Evolutionary conservation across 2,888 invertebrate genomes (phyloP), one percentile per base, ranked within the genome.

Genomic region (Panzeria rudis): DNA sequence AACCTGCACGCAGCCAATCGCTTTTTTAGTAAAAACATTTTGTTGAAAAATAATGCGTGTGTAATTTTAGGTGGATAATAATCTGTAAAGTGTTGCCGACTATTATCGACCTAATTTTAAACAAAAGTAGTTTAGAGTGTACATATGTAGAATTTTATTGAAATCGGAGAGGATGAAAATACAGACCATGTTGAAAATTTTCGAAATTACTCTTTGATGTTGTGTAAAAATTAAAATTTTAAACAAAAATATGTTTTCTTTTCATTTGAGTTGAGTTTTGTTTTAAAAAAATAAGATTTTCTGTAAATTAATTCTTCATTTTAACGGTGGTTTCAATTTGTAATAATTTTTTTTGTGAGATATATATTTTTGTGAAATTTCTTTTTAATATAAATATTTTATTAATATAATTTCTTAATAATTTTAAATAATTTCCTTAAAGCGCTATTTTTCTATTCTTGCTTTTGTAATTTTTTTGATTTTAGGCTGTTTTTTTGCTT

Each of bases 261-360:
- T 23, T 8, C 54, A 11, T 15, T 72, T 41, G 20, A 52, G 29
- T 62, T 73, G 56, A 69, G 54, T 75, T n/a, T 32, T 20, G 5
- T 62, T 62, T 32, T 62, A 62, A 47, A 61, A 81, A 81, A 62
- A 38, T 29, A 64, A 50, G 29, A 54, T 3, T 77, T 83, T 56
- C 72, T 77, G 80, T 83, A 80, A 83, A 80, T 73, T 68, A 83
- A 76, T 83, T 64, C 32, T 56, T 35, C n/a, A 62, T 52, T 47
- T 59, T 62, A 83, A 80, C 83, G 83, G 83, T 86, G 83, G 83
- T 86, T 83, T 86, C 83, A 80, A 71, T 79, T 76, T 62, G n/a
- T 82, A 62, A 71, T 71, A n/a, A 32, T 44, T 80, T 71, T 44
- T 13, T 59, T 52, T 32, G 11, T 44, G 25, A 11, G 41, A 25